phyloP scores from a whole-genome alignment of 2,888 invertebrate species.

The Calliopum simillimum region DNA sequence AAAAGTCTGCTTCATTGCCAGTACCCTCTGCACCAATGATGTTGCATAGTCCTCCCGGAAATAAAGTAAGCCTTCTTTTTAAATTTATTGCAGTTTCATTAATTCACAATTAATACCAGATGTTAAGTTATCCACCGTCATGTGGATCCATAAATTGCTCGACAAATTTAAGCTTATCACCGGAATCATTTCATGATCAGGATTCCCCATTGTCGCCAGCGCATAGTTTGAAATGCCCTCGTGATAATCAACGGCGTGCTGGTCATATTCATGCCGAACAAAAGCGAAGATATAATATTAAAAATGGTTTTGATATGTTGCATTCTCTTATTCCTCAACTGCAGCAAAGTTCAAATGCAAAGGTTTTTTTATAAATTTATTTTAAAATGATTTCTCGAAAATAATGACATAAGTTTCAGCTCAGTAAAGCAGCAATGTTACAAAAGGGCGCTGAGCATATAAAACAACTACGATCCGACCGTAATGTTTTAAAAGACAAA shows the following conservation, averaged over 20 bases:
- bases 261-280: constrained; percentile 97
- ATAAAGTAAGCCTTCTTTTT: constrained; percentile 47
- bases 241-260: constrained; percentile 78
- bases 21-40: constrained; percentile 53
- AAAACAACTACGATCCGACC: constrained; percentile 85
- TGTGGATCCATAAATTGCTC: constrained; percentile 46
- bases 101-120: constrained; percentile 42
- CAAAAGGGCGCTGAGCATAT: constrained; percentile 98
- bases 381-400: no score
- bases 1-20: constrained; percentile 64
- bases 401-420: constrained; percentile 64
- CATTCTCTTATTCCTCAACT: constrained; percentile 89
- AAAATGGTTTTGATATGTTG: constrained; percentile 94
- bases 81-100: neutral
- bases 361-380: neutral
- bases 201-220: constrained; percentile 74
- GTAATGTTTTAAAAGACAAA: constrained; percentile 88
- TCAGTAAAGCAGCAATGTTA: constrained; percentile 96
- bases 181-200: constrained; percentile 65
- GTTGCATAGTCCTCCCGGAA: constrained; percentile 59
- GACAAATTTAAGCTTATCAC: constrained; percentile 59
- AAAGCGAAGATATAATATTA: constrained; percentile 94
- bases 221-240: constrained; percentile 67
- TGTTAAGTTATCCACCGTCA: constrained; percentile 58
- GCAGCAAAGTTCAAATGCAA: constrained; percentile 13